phyloP scores from a whole-genome alignment of 35 echinoderm and acorn worm genomes.

The Lytechinus pictus region DNA sequence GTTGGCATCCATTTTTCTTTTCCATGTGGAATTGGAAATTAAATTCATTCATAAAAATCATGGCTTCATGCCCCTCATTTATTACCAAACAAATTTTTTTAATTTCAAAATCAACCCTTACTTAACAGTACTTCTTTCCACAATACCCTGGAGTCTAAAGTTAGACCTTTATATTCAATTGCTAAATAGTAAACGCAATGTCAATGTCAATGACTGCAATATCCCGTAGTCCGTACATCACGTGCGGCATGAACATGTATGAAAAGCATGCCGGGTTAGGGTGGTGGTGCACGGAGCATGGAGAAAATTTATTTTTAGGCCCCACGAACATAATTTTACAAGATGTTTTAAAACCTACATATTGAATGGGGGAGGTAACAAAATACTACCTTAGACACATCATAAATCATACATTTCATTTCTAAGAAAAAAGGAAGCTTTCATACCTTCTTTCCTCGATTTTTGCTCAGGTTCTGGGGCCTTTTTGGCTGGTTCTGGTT shows the following conservation, averaged over 20 bases:
- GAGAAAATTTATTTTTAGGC: not conserved
- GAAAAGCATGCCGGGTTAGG: not conserved
- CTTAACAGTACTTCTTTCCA: too few relatives aligned
- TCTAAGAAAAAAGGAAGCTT: not conserved
- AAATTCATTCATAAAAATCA: too few relatives aligned
- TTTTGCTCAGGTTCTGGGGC: slow-evolving; percentile 71
- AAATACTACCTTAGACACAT: not conserved
- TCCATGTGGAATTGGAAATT: too few relatives aligned
- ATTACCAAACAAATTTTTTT: too few relatives aligned
- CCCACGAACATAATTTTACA: not conserved
- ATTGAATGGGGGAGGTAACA: not conserved
- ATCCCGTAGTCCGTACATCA: too few relatives aligned
- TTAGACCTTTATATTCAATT: too few relatives aligned
- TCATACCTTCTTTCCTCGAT: slow-evolving; percentile 76
- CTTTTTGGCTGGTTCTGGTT: slow-evolving; percentile 74
- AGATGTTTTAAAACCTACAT: not conserved
- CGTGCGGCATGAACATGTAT: not conserved
- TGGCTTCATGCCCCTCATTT: too few relatives aligned
- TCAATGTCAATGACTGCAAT: too few relatives aligned
- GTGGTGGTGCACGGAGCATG: not conserved
- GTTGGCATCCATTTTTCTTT: too few relatives aligned
- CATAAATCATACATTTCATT: not conserved
- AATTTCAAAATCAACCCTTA: too few relatives aligned
- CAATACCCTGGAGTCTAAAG: too few relatives aligned
- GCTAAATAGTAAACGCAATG: not conserved